These are phyloP conservation scores for Chauna torquata DNA, from an alignment of 2,113 vertebrate species.

Conservation along the genomic window DNA sequence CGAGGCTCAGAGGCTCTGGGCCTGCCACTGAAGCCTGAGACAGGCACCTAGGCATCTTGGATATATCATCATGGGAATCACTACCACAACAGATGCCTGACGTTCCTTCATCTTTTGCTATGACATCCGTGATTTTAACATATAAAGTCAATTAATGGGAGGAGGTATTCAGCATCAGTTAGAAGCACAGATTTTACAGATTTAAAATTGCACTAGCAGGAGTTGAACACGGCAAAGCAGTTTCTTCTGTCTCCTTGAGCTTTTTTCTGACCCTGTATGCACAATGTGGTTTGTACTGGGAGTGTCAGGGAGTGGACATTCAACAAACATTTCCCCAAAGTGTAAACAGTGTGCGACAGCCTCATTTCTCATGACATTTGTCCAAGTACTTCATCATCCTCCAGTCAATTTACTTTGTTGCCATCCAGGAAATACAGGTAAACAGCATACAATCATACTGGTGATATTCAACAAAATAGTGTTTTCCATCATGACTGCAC, in stretches of 20 bases:
- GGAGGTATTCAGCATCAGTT: neutral
- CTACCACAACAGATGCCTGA: neutral
- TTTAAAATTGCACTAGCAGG: neutral
- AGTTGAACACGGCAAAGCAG: neutral
- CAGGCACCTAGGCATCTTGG: neutral
- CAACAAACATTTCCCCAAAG: neutral
- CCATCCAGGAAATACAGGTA: neutral
- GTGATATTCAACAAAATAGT: neutral
- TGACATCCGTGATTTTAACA: neutral
- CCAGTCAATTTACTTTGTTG: neutral
- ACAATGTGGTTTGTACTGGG: neutral
- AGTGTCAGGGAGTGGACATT: neutral
- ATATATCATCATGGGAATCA: neutral
- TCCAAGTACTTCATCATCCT: neutral
- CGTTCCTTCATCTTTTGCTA: neutral
- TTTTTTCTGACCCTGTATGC: neutral
- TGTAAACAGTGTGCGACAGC: neutral
- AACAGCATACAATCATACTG: neutral
- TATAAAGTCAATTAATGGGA: neutral
- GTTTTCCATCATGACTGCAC: neutral
- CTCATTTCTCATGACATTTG: neutral
- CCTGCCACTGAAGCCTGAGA: neutral
- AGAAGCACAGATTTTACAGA: neutral
- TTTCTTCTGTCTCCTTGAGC: neutral
- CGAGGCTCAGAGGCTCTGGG: neutral